Evolutionary conservation across 2,888 invertebrate genomes (phyloP).

Genomic region (Thereva unica): DNA sequence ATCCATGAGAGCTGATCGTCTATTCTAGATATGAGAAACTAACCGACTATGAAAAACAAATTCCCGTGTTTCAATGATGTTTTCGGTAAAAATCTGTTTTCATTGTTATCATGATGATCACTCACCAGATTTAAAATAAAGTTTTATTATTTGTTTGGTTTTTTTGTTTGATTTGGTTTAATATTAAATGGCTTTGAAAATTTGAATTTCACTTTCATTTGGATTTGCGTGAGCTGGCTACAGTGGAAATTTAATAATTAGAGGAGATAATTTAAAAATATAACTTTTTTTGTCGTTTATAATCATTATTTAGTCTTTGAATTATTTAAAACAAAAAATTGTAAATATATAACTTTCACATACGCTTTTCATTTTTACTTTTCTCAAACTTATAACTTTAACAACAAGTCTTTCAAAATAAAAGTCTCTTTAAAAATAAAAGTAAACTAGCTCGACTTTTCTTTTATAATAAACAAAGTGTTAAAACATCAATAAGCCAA

Average conservation of each 20-base stretch:
- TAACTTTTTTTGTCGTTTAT: slow-evolving; percentile 5
- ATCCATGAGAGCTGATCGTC: slow-evolving; percentile 29
- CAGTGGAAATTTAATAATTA: slow-evolving; percentile 40
- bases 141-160: background rate
- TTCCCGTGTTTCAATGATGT: slow-evolving; percentile 12
- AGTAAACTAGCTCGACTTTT: slow-evolving; percentile 32
- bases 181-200: slow-evolving; percentile 5
- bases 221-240: slow-evolving; percentile 46
- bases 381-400: background rate
- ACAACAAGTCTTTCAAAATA: slow-evolving; percentile 4
- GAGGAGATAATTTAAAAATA: slow-evolving; percentile 24
- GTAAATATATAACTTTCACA: background rate
- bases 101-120: slow-evolving; percentile 31
- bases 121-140: slow-evolving; percentile 36
- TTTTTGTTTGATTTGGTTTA: slow-evolving; percentile 31
- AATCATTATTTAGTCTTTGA: background rate
- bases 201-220: slow-evolving; percentile 46
- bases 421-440: slow-evolving; percentile 5
- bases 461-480: slow-evolving; percentile 44
- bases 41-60: slow-evolving; percentile 7
- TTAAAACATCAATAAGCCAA: slow-evolving; percentile 46
- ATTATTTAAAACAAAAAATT: slow-evolving; percentile 12
- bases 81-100: slow-evolving; percentile 1
- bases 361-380: background rate
- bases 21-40: slow-evolving; percentile 26